A percentile compares a stretch with the other conserved stretches of the same genome.
phyloP scores from a whole-genome alignment of 2,888 invertebrate species.

The Hydraecia micacea region DNA sequence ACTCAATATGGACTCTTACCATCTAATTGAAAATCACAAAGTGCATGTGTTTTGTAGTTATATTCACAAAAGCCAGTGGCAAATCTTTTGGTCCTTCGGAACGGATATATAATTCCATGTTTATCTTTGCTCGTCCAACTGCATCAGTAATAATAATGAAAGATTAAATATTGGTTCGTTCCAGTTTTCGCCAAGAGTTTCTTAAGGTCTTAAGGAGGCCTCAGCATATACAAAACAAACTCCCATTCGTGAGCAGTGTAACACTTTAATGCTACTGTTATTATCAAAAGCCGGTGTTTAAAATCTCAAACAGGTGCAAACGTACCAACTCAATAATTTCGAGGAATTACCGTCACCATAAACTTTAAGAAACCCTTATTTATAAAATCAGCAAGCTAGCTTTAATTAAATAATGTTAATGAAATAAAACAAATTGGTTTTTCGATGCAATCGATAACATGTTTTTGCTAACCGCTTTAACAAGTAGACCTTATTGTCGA shows the following conservation, averaged over 20 bases:
- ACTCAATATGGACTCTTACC: no score
- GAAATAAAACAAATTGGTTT: slow-evolving; percentile 56
- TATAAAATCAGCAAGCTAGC: slow-evolving; percentile 42
- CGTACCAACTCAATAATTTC: slow-evolving; percentile 29
- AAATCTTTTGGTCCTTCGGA: slow-evolving; percentile 17
- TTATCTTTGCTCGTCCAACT: slow-evolving; percentile 26
- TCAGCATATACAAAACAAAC: slow-evolving; percentile 21
- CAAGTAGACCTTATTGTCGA: slow-evolving; percentile 46
- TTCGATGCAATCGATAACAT: slow-evolving; percentile 51
- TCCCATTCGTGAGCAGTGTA: slow-evolving; percentile 23
- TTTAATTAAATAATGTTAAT: slow-evolving; percentile 56
- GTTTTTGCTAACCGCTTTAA: slow-evolving; percentile 47
- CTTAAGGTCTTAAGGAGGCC: slow-evolving; percentile 15
- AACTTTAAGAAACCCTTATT: slow-evolving; percentile 43
- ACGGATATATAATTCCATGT: slow-evolving; percentile 22
- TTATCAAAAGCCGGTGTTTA: slow-evolving; percentile 29
- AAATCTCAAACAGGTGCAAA: slow-evolving; percentile 47
- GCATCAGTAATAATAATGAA: slow-evolving; percentile 34
- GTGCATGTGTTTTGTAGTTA: neutral
- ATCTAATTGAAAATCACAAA: slow-evolving; percentile 21
- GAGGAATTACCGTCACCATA: slow-evolving; percentile 42
- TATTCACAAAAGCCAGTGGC: slow-evolving; percentile 16
- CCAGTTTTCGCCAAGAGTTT: slow-evolving; percentile 35
- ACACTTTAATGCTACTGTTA: slow-evolving; percentile 34
- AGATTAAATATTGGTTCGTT: slow-evolving; percentile 38